Conservation (phyloP, 2,113 vertebrate species). For the Dinomys branickii region DNA sequence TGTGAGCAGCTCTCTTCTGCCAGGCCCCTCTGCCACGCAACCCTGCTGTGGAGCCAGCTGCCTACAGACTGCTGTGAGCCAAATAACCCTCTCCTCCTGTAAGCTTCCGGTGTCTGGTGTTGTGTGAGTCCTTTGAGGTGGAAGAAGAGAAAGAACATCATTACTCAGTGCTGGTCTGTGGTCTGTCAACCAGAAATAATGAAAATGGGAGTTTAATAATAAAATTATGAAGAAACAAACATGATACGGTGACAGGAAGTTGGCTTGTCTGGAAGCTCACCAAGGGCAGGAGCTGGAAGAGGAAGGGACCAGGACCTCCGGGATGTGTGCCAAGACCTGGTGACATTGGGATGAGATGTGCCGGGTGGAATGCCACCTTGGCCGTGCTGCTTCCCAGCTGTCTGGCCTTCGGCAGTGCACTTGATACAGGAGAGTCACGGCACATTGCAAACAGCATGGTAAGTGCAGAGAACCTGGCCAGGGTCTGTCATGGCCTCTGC, state of each 20-base stretch:
- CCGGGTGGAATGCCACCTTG: neutral
- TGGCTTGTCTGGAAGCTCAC: neutral
- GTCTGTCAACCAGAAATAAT: fast-evolving
- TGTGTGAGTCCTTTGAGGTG: neutral
- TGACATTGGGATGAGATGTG: too few relatives aligned
- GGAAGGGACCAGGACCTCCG: neutral
- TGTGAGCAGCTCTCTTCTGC: neutral
- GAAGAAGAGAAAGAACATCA: too few relatives aligned
- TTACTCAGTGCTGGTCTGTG: neutral
- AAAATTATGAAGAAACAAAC: neutral
- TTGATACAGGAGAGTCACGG: neutral
- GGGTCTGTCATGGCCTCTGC: neutral
- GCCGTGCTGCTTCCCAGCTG: neutral
- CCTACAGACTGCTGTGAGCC: neutral
- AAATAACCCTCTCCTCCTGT: neutral
- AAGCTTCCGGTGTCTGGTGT: neutral
- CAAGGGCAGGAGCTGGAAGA: neutral
- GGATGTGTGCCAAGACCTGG: too few relatives aligned
- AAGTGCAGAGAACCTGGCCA: too few relatives aligned
- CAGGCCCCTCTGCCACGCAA: neutral
- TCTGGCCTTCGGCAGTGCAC: too few relatives aligned
- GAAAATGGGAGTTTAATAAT: neutral
- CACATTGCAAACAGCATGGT: too few relatives aligned
- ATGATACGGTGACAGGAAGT: fast-evolving
- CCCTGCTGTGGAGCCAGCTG: neutral